Evolutionary conservation across 2,113 vertebrate genomes (phyloP).

Genomic region (Alaudala cheleensis): DNA sequence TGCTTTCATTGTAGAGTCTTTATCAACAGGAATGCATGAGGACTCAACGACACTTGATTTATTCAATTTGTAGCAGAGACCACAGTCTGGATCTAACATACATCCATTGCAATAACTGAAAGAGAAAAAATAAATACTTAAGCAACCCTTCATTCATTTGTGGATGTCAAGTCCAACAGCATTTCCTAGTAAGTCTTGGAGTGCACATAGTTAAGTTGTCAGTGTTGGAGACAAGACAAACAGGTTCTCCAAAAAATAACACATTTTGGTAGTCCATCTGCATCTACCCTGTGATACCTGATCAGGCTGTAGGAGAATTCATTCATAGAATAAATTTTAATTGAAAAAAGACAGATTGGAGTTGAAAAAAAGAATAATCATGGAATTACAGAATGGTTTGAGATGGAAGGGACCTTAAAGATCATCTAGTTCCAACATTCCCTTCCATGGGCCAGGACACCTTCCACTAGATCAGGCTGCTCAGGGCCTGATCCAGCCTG

Average conservation of each 20-base stretch:
- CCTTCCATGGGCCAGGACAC: not conserved
- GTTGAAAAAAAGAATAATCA: not conserved
- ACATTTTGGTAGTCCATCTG: not conserved
- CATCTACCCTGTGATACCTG: not conserved
- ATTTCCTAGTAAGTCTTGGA: not conserved
- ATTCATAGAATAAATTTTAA: not conserved
- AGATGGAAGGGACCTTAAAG: not conserved
- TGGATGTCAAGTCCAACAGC: not conserved
- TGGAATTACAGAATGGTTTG: not conserved
- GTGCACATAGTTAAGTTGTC: not conserved
- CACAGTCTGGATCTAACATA: constrained; percentile 94
- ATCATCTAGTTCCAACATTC: not conserved
- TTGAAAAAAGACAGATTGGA: not conserved
- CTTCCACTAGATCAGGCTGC: not conserved
- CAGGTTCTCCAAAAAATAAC: not conserved
- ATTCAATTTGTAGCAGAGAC: constrained; percentile 95
- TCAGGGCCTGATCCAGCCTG: not conserved
- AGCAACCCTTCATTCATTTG: not conserved
- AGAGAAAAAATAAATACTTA: not conserved
- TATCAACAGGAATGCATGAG: constrained; percentile 88
- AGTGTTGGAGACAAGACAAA: not conserved
- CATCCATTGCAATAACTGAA: constrained; percentile 90
- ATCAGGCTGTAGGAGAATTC: not conserved
- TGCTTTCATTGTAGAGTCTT: constrained; percentile 83
- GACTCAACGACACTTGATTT: constrained; percentile 82